A percentile compares a stretch with the other conserved stretches of the same genome.
phyloP scores from a whole-genome alignment of 2,113 vertebrate genomes.

The Rhynchomys soricoides region DNA sequence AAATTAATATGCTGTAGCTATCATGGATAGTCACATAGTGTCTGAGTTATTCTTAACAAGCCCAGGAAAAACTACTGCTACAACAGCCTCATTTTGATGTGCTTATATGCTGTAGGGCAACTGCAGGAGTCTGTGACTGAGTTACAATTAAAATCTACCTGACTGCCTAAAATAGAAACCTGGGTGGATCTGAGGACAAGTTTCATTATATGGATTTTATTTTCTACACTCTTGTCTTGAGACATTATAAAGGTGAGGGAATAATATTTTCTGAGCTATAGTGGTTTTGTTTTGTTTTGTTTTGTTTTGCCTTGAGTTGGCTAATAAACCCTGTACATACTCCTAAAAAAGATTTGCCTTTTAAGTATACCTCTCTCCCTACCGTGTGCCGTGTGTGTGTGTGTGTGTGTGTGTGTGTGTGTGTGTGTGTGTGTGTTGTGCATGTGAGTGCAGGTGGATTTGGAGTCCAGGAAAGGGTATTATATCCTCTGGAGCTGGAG shows the following conservation, averaged over 20 bases:
- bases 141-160: slow-evolving; percentile 22
- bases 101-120: neutral
- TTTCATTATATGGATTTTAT: slow-evolving; percentile 25
- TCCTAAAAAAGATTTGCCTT: neutral
- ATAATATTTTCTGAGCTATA: neutral
- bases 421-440: neutral
- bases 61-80: neutral
- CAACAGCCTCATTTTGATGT: neutral
- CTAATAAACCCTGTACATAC: neutral
- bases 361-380: neutral
- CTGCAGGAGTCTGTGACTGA: neutral
- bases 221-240: neutral
- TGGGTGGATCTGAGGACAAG: neutral
- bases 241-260: neutral
- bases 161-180: neutral
- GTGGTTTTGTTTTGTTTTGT: too few species aligned
- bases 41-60: slow-evolving; percentile 37
- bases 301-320: neutral
- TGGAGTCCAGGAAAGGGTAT: neutral
- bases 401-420: neutral
- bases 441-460: neutral
- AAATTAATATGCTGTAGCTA: slow-evolving; percentile 20
- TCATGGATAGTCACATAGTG: neutral
- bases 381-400: too few species aligned
- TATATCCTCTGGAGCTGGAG: neutral